These are phyloP conservation scores for Fukomys damarensis DNA, from an alignment of 2,113 vertebrate species.

Conservation along the genomic window DNA sequence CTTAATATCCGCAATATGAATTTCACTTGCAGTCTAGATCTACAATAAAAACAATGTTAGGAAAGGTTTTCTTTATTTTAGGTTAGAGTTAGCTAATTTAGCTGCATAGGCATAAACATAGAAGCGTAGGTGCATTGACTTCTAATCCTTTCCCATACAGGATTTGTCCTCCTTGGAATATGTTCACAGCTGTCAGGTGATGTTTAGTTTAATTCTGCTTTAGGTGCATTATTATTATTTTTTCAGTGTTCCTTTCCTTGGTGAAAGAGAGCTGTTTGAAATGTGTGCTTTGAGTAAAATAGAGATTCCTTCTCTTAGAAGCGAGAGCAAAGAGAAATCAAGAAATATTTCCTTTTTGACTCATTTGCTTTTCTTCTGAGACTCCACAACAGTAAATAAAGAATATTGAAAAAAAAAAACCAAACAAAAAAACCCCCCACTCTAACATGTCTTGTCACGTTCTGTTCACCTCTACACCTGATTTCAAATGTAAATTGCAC, in stretches of 20 bases:
- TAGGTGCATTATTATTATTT: conserved; percentile 71
- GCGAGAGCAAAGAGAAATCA: conserved; percentile 81
- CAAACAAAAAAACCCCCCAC: conserved; percentile 74
- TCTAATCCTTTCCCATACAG: background rate
- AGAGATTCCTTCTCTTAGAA: conserved; percentile 76
- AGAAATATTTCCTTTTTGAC: conserved; percentile 80
- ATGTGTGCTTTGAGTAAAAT: conserved; percentile 78
- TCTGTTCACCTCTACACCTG: conserved; percentile 89
- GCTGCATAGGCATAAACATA: background rate
- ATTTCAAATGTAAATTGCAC: conserved; percentile 93
- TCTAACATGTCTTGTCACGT: conserved; percentile 88
- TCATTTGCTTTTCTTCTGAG: conserved; percentile 83
- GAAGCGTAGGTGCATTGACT: conserved; percentile 4
- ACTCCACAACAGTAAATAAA: conserved; percentile 85
- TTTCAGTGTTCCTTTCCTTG: conserved; percentile 72
- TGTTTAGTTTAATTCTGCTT: conserved; percentile 69
- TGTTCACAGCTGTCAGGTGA: conserved; percentile 49
- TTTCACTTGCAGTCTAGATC: conserved; percentile 26
- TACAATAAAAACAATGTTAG: conserved; percentile 47
- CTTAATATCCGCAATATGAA: background rate
- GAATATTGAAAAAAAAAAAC: conserved; percentile 80
- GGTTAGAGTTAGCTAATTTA: background rate
- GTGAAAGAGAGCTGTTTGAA: conserved; percentile 80
- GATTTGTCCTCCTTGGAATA: conserved; percentile 41
- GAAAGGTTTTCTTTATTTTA: conserved; percentile 44